These are phyloP conservation scores for Pheucticus melanocephalus DNA, from an alignment of 2,113 vertebrate species.

Conservation along the genomic window DNA sequence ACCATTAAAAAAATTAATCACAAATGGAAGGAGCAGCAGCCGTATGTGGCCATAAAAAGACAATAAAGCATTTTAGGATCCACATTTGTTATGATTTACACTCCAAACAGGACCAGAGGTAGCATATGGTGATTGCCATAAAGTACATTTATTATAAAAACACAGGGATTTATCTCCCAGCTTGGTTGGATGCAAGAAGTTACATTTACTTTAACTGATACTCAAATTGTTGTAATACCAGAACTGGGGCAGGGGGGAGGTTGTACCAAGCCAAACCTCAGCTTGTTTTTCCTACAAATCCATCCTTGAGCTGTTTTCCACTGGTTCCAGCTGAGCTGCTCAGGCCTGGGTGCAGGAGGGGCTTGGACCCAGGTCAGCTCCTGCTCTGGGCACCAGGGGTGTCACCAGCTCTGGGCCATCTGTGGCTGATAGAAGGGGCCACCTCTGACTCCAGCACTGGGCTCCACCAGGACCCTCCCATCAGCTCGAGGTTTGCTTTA, in stretches of 20 bases:
- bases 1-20: constrained; percentile 66
- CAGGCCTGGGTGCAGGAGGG: background rate
- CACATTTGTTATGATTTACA: constrained; percentile 58
- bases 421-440: background rate
- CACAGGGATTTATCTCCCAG: background rate
- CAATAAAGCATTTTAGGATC: constrained; percentile 46
- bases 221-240: background rate
- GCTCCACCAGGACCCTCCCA: background rate
- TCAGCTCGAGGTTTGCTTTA: background rate
- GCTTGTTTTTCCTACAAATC: background rate
- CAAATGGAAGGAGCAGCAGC: constrained; percentile 34
- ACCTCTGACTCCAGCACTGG: background rate
- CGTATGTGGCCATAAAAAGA: constrained; percentile 50
- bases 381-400: background rate
- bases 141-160: constrained; percentile 38
- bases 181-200: background rate
- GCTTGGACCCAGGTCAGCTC: background rate
- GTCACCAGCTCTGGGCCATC: background rate
- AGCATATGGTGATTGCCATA: constrained; percentile 37
- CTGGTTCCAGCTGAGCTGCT: background rate
- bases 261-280: background rate
- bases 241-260: no score
- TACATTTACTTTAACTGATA: background rate
- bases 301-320: background rate
- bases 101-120: constrained; percentile 32